Base-by-base conservation (phyloP, 2,797 vertebrate species). In the Danio albolineatus region DNA sequence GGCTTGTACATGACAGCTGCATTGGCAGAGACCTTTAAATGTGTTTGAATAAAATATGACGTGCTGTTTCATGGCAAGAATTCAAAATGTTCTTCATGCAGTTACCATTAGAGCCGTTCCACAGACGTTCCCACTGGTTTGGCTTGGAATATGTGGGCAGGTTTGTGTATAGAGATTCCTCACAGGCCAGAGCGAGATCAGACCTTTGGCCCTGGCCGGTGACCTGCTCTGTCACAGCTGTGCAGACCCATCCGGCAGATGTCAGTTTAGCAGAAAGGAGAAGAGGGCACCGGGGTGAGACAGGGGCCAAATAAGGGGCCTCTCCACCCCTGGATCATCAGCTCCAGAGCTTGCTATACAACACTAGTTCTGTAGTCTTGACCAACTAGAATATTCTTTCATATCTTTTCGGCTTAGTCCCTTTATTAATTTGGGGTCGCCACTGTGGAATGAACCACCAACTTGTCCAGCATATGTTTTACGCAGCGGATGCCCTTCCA, bases 231-330 rank as follows among this genome's bases (percentile, higher is more conserved):
- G 73, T 79, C 84, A 88, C 93, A 94, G 93, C 92, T 94, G 93
- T 91, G 91, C 85, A 91, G 90, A 93, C 89, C 88, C 88, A 91
- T 93, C 91, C 87, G 90, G 87, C 92, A 94, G 92, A 94, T 94
- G 93, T 92, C 87, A 82, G 85, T 81, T 81, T 88, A 88, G 84
- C 79, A 59, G 59, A 60, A 72, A 84, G 62, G 66, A 76, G 85
- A 81, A 85, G 71, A 86, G 78, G 84, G 62, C 62, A 79, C 16
- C 79, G 49, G 74, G 71, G 75, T 83, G 49, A 66, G 21, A 75
- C 78, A 65, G 84, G 77, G 84, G 79, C 61, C 65, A 78, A 57
- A 36, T 51, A 43, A 83, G 65, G 57, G 76, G 82, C 76, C 75
- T 82, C 82, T 87, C 83, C 84, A 78, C 79, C 86, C 46, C 81